A percentile compares a stretch with the other conserved stretches of the same genome.
phyloP scores from a whole-genome alignment of 2,113 vertebrate genomes.

The Onychostoma macrolepis region DNA sequence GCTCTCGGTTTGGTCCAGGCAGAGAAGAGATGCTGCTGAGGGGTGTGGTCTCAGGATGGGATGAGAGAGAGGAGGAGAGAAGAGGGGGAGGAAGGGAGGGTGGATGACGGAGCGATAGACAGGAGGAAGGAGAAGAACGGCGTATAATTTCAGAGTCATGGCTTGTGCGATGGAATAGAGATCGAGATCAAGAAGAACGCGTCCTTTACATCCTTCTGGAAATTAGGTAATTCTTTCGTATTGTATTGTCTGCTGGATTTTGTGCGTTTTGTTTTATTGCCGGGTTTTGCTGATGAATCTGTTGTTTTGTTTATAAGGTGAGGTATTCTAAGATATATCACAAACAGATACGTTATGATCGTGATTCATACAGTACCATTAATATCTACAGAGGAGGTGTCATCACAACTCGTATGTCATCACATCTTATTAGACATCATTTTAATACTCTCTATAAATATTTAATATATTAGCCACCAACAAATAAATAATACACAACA shows the following conservation, averaged over 20 bases:
- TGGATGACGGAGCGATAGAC: conserved; percentile 50
- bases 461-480: background rate
- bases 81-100: background rate
- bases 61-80: background rate
- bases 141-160: background rate
- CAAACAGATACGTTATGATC: background rate
- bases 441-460: background rate
- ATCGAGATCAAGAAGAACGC: background rate
- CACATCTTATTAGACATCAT: background rate
- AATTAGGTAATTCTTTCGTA: background rate
- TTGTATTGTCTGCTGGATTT: background rate
- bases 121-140: conserved; percentile 51
- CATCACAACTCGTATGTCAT: background rate
- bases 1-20: background rate
- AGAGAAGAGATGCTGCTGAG: conserved; percentile 39
- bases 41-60: conserved; percentile 55
- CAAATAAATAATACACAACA: background rate
- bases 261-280: background rate
- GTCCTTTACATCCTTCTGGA: background rate
- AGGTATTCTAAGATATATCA: background rate
- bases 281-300: background rate
- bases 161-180: conserved; percentile 3
- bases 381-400: background rate
- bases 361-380: background rate
- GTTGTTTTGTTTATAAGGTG: background rate